Evolutionary conservation across 1,140 invertebrate species (phyloP), one percentile per base, ranked within the genome.

Genomic region (Adelges cooleyi): DNA sequence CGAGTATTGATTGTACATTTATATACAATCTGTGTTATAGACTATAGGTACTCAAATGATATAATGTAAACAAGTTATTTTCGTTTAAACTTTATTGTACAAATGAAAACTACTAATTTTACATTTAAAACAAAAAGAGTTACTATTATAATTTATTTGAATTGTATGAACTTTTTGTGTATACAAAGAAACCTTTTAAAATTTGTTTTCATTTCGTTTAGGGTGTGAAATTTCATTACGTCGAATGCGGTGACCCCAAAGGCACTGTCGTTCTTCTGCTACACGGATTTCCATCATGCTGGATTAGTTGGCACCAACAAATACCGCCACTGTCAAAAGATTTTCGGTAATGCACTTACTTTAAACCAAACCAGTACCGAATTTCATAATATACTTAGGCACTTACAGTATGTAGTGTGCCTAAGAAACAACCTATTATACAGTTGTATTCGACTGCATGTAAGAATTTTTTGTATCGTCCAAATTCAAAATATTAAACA

Each of bases 201-300:
- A n/a, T n/a, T n/a, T 33, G 29, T 36, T 25, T 56, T 27, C 44
- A 23, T 59, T 42, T 46, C 5, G 15, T 46, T 25, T 59, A 87
- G 85, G 80, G 81, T 23, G 77, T 84, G 15, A 86, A 86, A 75
- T 79, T 89, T 25, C 86, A 89, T 76, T 89, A 87, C 71, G 84
- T 89, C 2, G 84, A 86, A 74, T 73, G 79, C 15, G 86, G 86
- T 18, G 68, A 77, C 44, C 73, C 74, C 54, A 72, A 75, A 22
- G 79, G 81, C 66, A 84, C 82, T 10, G 72, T 87, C 6, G 68
- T 89, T 25, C 71, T 89, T 27, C 75, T 87, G 4, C 72, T 89
- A 4, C 87, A 89, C 73, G 87, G 87, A 38, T 89, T 88, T 74
- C 86, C 86, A 6, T 86, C 89, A 68, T 88, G 82, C 71, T 89